Conservation (phyloP, 2,888 invertebrate genomes). For the Pyrocoelia pectoralis region DNA sequence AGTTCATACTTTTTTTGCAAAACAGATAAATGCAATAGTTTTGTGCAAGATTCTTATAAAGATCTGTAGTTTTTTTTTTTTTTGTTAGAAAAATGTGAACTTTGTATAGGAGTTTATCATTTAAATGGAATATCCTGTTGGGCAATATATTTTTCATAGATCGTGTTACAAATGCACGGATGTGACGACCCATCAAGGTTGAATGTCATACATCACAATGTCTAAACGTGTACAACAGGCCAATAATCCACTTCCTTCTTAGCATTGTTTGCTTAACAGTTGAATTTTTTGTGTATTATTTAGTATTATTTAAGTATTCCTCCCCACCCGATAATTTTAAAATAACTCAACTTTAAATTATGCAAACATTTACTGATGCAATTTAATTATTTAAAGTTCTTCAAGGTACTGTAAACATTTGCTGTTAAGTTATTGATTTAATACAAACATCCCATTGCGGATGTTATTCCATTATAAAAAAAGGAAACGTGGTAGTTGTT, state of each 20-base stretch:
- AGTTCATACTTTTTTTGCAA: neutral
- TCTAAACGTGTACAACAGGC: constrained; percentile 30
- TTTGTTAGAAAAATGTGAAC: constrained; percentile 17
- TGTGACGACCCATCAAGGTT: constrained; percentile 38
- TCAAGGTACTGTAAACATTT: neutral
- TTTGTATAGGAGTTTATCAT: constrained; percentile 31
- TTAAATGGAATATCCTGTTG: constrained; percentile 35
- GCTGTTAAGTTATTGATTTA: neutral
- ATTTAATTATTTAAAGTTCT: neutral
- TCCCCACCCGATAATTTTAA: neutral
- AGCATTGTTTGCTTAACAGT: constrained; percentile 30
- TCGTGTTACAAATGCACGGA: constrained; percentile 35
- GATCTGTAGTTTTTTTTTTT: neutral
- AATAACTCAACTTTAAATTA: neutral
- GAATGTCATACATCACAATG: constrained; percentile 34
- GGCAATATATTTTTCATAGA: constrained; percentile 36
- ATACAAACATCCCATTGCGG: neutral
- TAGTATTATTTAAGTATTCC: neutral
- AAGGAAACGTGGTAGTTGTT: neutral
- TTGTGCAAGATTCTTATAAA: neutral
- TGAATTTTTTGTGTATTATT: constrained; percentile 26
- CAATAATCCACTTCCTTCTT: constrained; percentile 27
- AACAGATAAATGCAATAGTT: neutral
- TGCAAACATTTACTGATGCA: constrained; percentile 1
- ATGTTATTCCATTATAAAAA: neutral